Evolutionary conservation across 2,113 vertebrate species (phyloP).

Genomic region (Coptodon bakossiorum): DNA sequence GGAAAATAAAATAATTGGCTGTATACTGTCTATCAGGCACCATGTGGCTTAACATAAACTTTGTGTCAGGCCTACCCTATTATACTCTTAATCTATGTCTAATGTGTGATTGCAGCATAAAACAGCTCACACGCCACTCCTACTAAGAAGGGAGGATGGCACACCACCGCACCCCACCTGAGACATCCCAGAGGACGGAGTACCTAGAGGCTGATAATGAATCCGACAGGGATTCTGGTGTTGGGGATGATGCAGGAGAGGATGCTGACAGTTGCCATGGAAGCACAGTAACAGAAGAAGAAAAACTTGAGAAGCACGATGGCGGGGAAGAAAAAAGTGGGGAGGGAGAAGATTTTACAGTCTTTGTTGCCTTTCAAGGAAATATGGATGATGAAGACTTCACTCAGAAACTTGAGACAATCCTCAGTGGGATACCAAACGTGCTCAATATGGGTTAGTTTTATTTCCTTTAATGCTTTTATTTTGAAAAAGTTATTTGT

Average conservation of each 20-base stretch:
- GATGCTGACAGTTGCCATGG: slow-evolving; percentile 57
- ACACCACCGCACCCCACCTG: slow-evolving; percentile 31
- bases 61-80: not conserved
- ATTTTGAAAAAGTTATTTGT: not conserved
- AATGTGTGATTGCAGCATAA: slow-evolving; percentile 41
- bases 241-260: slow-evolving; percentile 77
- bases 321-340: not conserved
- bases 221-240: slow-evolving; percentile 83
- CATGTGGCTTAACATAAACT: not conserved
- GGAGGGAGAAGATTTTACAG: slow-evolving; percentile 72
- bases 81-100: not conserved
- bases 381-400: slow-evolving; percentile 91
- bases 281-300: slow-evolving; percentile 34
- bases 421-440: slow-evolving; percentile 83
- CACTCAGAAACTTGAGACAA: slow-evolving; percentile 79
- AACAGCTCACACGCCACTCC: slow-evolving; percentile 48
- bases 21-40: not conserved
- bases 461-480: not conserved
- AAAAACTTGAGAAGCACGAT: not conserved
- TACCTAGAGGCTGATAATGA: slow-evolving; percentile 71
- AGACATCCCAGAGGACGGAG: slow-evolving; percentile 70
- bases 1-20: not conserved
- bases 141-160: slow-evolving; percentile 64
- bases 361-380: slow-evolving; percentile 91
- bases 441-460: slow-evolving; percentile 87